Conservation (phyloP, 2,888 invertebrate species). For the Coremacera marginata region DNA sequence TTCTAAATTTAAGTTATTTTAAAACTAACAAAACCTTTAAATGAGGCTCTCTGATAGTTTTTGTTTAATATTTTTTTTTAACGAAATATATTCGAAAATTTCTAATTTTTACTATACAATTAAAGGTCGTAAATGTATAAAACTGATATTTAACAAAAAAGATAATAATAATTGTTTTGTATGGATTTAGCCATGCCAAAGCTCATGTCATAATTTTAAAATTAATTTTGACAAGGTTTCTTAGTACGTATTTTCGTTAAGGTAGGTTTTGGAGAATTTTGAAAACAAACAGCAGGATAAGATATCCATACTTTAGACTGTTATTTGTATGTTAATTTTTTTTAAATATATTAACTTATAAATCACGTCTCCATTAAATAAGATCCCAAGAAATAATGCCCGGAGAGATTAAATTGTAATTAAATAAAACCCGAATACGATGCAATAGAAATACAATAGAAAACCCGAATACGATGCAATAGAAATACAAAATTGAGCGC, state of each 20-base stretch:
- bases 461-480: too few relatives aligned
- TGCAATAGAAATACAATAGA: too few relatives aligned
- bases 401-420: too few relatives aligned
- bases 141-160: slow-evolving; percentile 10
- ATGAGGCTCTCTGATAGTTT: slow-evolving; percentile 22
- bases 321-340: too few relatives aligned
- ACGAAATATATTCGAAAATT: slow-evolving; percentile 22
- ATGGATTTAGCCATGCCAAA: slow-evolving; percentile 9
- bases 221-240: slow-evolving; percentile 6
- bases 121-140: background rate
- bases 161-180: background rate
- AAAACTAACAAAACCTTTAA: slow-evolving; percentile 33
- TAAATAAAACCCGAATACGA: too few relatives aligned
- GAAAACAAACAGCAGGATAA: background rate
- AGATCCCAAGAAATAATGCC: too few relatives aligned
- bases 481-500: too few relatives aligned
- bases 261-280: slow-evolving; percentile 12
- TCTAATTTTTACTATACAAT: slow-evolving; percentile 30
- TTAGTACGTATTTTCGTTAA: slow-evolving; percentile 23
- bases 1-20: slow-evolving; percentile 46
- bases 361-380: too few relatives aligned
- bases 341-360: too few relatives aligned
- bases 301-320: too few relatives aligned
- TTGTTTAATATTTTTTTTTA: slow-evolving; percentile 8
- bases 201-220: background rate